Percentiles rank a stretch among this genome's conserved stretches.
phyloP scores from a whole-genome alignment of 37 sponge, comb jelly and placozoan genomes.

The Crambe crambe region DNA sequence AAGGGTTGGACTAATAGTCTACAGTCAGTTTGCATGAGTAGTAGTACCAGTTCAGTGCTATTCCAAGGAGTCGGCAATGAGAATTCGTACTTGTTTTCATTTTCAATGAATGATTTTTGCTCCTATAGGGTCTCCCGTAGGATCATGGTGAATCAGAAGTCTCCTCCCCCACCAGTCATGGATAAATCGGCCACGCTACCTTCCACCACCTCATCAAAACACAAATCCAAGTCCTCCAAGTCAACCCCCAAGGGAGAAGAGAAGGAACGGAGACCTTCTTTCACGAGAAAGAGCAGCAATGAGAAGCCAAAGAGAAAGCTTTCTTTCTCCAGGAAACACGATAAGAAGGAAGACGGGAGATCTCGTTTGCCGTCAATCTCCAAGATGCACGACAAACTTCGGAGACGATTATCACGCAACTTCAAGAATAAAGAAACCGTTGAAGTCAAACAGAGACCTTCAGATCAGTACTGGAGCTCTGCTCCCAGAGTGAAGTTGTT shows the following conservation, averaged over 20 bases:
- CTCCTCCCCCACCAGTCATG: neutral
- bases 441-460: neutral
- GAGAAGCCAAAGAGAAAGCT: neutral
- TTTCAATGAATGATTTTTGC: no score
- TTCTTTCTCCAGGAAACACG: neutral
- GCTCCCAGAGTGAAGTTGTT: conserved; percentile 18
- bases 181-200: neutral
- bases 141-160: no score
- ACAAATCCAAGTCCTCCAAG: neutral
- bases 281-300: neutral
- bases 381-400: conserved; percentile 39
- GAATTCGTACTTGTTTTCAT: no score
- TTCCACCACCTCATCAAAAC: neutral
- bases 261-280: neutral
- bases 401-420: conserved; percentile 16
- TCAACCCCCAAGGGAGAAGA: neutral
- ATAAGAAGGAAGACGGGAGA: neutral
- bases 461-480: conserved; percentile 17
- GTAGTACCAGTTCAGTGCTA: no score
- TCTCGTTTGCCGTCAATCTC: conserved; percentile 48
- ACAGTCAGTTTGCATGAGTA: no score
- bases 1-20: no score
- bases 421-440: conserved; percentile 1
- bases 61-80: no score
- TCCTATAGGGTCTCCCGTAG: no score